Conservation (phyloP, 1,140 invertebrate species). For the Acromyrmex charruanus region DNA sequence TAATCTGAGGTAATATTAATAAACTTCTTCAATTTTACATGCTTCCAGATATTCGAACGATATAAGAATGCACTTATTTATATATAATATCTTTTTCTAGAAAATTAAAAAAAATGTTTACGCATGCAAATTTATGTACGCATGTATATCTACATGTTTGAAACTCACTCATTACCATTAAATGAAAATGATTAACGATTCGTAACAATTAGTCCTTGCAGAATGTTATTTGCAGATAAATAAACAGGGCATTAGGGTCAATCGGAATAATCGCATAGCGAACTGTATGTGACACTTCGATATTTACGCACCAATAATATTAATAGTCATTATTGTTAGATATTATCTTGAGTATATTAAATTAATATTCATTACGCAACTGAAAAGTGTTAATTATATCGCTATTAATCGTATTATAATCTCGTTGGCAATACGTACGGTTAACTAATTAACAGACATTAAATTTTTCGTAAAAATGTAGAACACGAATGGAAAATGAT, state of each 20-base stretch:
- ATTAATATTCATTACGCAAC: conserved; percentile 16
- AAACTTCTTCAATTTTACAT: neutral
- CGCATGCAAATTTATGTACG: neutral
- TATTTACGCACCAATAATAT: conserved; percentile 53
- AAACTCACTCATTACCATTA: neutral
- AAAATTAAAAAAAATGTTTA: neutral
- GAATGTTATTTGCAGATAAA: conserved; percentile 30
- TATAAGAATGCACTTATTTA: neutral
- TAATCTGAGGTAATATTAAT: neutral
- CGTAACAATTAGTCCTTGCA: neutral
- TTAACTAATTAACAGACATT: neutral
- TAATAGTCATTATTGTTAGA: conserved; percentile 29
- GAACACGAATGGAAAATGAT: neutral
- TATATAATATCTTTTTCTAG: neutral
- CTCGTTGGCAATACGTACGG: neutral
- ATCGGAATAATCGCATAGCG: conserved; percentile 35
- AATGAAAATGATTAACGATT: conserved; percentile 23
- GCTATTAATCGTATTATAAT: neutral
- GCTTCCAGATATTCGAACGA: neutral
- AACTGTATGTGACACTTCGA: conserved; percentile 37
- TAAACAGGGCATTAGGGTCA: conserved; percentile 37
- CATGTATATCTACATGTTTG: conserved; percentile 2
- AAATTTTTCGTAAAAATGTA: neutral
- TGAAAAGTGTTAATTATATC: conserved; percentile 20
- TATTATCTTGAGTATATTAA: conserved; percentile 40